Conservation (phyloP, 2,113 vertebrate genomes). For the Natator depressus region DNA sequence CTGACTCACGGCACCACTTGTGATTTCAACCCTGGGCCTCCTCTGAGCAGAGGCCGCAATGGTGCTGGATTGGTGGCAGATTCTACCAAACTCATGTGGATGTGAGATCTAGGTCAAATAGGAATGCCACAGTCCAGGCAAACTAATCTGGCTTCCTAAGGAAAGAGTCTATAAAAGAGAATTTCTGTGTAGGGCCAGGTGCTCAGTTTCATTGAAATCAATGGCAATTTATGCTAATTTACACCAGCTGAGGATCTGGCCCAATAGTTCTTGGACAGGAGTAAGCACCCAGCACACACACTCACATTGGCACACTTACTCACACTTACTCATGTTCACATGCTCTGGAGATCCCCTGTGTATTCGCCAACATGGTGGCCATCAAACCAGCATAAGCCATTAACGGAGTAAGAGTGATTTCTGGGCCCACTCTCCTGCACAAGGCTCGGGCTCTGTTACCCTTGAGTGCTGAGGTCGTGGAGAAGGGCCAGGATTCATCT, state of each 20-base stretch:
- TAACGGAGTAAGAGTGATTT: not conserved
- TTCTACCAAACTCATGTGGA: not conserved
- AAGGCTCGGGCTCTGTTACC: not conserved
- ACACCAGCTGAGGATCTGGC: not conserved
- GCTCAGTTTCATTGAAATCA: not conserved
- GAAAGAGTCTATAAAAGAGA: not conserved
- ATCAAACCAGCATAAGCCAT: not conserved
- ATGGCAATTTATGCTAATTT: not conserved
- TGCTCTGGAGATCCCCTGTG: not conserved
- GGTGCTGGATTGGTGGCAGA: not conserved
- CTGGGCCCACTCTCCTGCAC: not conserved
- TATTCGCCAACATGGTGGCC: not conserved
- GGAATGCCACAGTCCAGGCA: not conserved
- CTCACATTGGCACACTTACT: rapidly evolving
- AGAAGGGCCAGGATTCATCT: not conserved
- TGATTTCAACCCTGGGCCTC: rapidly evolving
- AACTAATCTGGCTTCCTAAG: not conserved
- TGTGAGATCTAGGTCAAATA: not conserved
- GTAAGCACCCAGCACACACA: rapidly evolving
- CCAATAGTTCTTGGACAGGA: not conserved
- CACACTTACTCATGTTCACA: rapidly evolving
- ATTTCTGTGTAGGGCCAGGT: rapidly evolving
- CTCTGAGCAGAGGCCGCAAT: not conserved
- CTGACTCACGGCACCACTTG: rapidly evolving
- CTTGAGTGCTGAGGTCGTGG: not conserved